phyloP scores from a whole-genome alignment of 2,113 vertebrate genomes.

The Arenaria interpres region DNA sequence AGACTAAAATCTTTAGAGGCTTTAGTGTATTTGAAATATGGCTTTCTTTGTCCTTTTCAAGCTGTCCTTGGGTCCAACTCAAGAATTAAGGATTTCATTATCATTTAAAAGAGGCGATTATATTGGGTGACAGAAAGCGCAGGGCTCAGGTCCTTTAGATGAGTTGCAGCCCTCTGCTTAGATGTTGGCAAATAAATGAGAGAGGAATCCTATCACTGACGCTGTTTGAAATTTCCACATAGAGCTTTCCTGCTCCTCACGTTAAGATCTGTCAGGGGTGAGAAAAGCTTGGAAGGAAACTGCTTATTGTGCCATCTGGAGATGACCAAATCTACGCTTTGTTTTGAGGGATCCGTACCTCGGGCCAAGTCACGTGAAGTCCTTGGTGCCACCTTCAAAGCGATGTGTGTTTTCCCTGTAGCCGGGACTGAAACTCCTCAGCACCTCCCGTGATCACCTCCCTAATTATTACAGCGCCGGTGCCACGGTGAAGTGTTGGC shows the following conservation, averaged over 20 bases:
- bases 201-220: background rate
- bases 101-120: background rate
- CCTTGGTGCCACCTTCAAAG: background rate
- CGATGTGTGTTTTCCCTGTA: accelerated
- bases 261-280: background rate
- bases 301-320: background rate
- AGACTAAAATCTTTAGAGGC: background rate
- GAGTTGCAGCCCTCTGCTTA: background rate
- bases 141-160: background rate
- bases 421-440: background rate
- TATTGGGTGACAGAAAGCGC: background rate
- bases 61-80: background rate
- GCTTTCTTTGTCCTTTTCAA: background rate
- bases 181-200: background rate
- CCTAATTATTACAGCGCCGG: background rate
- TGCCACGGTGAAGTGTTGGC: background rate
- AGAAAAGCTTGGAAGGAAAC: background rate
- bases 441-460: background rate
- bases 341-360: background rate
- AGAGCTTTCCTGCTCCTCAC: background rate
- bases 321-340: background rate
- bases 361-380: background rate
- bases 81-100: constrained; percentile 19
- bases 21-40: background rate
- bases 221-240: background rate